Evolutionary conservation across 2,113 vertebrate species (phyloP).

Genomic region (Daphoenositta chrysoptera): DNA sequence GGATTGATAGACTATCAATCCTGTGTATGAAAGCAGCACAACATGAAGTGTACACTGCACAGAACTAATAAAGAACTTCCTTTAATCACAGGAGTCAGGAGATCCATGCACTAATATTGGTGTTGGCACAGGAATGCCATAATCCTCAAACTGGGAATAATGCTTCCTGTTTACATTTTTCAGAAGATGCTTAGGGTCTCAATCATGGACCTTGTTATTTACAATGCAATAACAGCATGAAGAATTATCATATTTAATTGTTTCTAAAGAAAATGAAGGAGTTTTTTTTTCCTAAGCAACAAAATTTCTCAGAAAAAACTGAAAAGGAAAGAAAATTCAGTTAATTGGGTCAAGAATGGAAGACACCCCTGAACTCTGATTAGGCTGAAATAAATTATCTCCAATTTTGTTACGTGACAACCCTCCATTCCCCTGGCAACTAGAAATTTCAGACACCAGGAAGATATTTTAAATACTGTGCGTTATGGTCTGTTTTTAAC

Average conservation of each 20-base stretch:
- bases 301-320: slow-evolving; percentile 1
- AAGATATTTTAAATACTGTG: slow-evolving; percentile 65
- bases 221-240: slow-evolving; percentile 13
- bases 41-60: background rate
- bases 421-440: slow-evolving; percentile 50
- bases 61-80: slow-evolving; percentile 6
- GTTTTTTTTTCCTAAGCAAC: background rate
- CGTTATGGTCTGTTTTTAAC: slow-evolving; percentile 51
- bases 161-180: slow-evolving; percentile 41
- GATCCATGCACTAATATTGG: background rate
- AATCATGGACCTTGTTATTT: background rate
- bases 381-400: slow-evolving; percentile 55
- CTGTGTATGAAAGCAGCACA: background rate
- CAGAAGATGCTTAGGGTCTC: slow-evolving; percentile 3
- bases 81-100: slow-evolving; percentile 14
- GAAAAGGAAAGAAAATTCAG: slow-evolving; percentile 17
- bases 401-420: slow-evolving; percentile 38
- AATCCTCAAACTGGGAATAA: slow-evolving; percentile 32
- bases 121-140: background rate
- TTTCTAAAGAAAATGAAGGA: background rate
- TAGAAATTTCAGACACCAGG: slow-evolving; percentile 63
- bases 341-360: slow-evolving; percentile 48
- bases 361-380: slow-evolving; percentile 40
- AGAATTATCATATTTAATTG: background rate
- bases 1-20: background rate